phyloP scores from a whole-genome alignment of 2,113 vertebrate genomes.

The Hassar affinis region DNA sequence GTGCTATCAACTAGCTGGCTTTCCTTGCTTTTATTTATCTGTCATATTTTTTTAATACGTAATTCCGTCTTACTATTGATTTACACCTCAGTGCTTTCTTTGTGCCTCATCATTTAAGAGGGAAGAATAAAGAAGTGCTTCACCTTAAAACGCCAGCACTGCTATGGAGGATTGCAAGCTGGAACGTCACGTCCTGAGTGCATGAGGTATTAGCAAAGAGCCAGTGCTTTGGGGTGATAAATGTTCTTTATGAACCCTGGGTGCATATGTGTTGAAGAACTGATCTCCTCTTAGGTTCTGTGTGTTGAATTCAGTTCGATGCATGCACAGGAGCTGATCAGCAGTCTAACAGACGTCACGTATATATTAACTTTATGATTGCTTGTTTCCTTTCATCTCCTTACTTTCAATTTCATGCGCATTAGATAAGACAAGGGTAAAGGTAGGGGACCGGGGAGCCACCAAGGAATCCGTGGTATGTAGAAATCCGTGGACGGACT shows the following conservation, averaged over 20 bases:
- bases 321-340: conserved; percentile 1
- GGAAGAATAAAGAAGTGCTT: not conserved
- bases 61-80: not conserved
- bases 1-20: conserved; percentile 14
- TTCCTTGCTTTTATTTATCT: conserved; percentile 23
- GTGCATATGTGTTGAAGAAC: not conserved
- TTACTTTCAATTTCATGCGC: not conserved
- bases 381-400: not conserved
- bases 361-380: not conserved
- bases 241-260: not conserved
- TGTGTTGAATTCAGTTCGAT: not conserved
- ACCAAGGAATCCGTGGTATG: not conserved
- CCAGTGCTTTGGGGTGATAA: not conserved
- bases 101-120: conserved; percentile 36
- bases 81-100: conserved; percentile 24
- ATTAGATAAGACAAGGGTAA: no score
- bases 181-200: not conserved
- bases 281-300: not conserved
- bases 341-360: not conserved
- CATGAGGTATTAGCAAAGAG: not conserved
- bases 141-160: not conserved
- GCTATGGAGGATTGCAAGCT: not conserved
- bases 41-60: conserved; percentile 6
- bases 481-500: conserved; percentile 2
- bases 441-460: not conserved